Percentiles rank a stretch among this genome's conserved stretches.
Conservation (phyloP, 2,888 invertebrate species). For the Caenorhabditis doughertyi region DNA sequence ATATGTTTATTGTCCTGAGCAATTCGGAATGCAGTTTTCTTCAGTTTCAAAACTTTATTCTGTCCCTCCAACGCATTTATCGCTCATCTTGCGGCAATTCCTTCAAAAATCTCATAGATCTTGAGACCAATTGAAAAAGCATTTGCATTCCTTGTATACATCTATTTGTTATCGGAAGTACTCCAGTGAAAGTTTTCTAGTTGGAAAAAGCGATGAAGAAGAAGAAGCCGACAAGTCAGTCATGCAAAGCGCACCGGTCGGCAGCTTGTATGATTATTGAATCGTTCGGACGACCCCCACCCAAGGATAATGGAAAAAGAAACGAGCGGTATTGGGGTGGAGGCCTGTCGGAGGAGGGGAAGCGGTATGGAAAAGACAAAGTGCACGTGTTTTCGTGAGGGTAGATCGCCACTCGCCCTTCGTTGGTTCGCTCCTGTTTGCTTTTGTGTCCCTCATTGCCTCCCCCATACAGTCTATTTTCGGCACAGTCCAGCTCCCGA, state of each 20-base stretch:
- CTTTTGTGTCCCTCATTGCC: slow-evolving; percentile 23
- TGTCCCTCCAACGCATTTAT: too few relatives aligned
- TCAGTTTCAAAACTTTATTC: too few relatives aligned
- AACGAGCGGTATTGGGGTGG: slow-evolving; percentile 8
- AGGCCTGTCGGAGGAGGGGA: background rate
- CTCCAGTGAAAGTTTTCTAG: slow-evolving; percentile 29
- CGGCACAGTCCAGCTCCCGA: slow-evolving; percentile 58
- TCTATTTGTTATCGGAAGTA: slow-evolving; percentile 15
- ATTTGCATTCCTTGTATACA: background rate
- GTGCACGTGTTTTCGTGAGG: slow-evolving; percentile 64
- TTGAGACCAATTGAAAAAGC: background rate
- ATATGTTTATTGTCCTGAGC: too few relatives aligned
- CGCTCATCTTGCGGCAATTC: too few relatives aligned
- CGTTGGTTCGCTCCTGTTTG: slow-evolving; percentile 27
- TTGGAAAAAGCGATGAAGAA: background rate
- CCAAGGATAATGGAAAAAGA: background rate
- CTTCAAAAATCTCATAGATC: background rate
- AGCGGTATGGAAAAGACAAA: slow-evolving; percentile 59
- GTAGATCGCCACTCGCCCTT: slow-evolving; percentile 47
- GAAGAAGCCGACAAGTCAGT: slow-evolving; percentile 48
- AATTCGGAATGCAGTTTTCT: too few relatives aligned
- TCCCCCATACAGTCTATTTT: slow-evolving; percentile 37
- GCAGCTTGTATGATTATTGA: slow-evolving; percentile 44
- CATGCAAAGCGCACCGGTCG: slow-evolving; percentile 27
- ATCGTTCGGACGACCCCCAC: slow-evolving; percentile 35